Evolutionary conservation across 2,113 vertebrate species (phyloP).

Genomic region (Nycticebus coucang): DNA sequence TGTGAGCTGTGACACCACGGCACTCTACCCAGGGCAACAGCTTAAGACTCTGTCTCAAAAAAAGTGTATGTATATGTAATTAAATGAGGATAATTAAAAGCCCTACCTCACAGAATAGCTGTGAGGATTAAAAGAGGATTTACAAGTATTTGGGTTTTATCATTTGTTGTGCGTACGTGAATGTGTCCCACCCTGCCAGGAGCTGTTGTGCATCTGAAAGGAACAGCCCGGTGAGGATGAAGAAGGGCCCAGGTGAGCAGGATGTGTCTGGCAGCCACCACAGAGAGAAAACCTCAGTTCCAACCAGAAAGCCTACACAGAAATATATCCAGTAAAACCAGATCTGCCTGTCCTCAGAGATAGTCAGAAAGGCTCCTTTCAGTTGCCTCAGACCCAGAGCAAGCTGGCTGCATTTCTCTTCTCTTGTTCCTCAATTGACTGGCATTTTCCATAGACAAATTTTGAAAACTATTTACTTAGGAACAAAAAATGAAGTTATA

Average conservation of each 20-base stretch:
- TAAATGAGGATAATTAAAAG: not conserved
- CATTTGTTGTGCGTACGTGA: not conserved
- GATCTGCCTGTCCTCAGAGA: not conserved
- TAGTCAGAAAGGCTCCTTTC: not conserved
- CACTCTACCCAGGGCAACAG: too few species aligned
- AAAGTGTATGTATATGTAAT: not conserved
- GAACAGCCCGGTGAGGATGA: not conserved
- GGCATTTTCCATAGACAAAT: not conserved
- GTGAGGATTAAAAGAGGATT: not conserved
- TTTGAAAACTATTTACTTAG: not conserved
- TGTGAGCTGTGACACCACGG: too few species aligned
- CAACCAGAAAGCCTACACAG: not conserved
- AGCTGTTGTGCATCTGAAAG: not conserved
- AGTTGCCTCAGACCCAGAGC: not conserved
- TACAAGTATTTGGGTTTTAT: not conserved
- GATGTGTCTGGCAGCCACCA: not conserved
- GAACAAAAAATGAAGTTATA: not conserved
- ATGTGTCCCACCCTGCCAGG: not conserved
- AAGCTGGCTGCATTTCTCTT: not conserved
- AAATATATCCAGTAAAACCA: not conserved
- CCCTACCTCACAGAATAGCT: not conserved
- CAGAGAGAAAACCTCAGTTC: not conserved
- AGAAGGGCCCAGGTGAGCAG: not conserved
- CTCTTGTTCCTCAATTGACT: not conserved
- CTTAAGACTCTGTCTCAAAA: too few species aligned